Evolutionary conservation across 2,888 invertebrate genomes (phyloP).

Genomic region (Cistogaster globosa): DNA sequence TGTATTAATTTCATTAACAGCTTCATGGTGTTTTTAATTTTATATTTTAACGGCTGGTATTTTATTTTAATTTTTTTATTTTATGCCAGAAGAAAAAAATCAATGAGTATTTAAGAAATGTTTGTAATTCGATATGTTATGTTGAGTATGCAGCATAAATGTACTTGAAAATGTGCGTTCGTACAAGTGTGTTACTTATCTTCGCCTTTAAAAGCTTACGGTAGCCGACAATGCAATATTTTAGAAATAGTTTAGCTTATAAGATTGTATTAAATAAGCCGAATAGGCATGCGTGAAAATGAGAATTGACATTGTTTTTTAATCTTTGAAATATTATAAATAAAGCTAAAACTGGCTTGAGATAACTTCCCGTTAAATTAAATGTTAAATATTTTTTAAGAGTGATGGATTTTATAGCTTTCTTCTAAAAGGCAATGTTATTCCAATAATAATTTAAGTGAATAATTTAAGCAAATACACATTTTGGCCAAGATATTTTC

Average conservation of each 20-base stretch:
- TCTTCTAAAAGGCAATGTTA: too few relatives aligned
- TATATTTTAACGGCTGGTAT: constrained; percentile 55
- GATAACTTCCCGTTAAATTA: too few relatives aligned
- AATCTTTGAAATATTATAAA: not conserved
- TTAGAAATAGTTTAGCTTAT: constrained; percentile 19
- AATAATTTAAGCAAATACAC: too few relatives aligned
- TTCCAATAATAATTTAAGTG: too few relatives aligned
- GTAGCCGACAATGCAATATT: constrained; percentile 45
- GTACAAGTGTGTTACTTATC: constrained; percentile 49
- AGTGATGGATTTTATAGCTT: too few relatives aligned
- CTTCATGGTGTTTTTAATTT: constrained; percentile 77
- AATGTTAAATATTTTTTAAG: too few relatives aligned
- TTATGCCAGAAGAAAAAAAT: not conserved
- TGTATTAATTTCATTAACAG: constrained; percentile 79
- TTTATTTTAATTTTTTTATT: too few relatives aligned
- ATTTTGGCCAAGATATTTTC: too few relatives aligned
- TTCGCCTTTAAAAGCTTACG: constrained; percentile 4
- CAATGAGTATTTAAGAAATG: constrained; percentile 54
- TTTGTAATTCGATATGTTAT: constrained; percentile 64
- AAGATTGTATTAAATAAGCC: not conserved
- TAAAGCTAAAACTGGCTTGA: not conserved
- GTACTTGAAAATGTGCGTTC: constrained; percentile 28
- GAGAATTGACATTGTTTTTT: not conserved
- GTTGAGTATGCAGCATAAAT: constrained; percentile 48
- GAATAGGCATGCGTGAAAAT: not conserved